A percentile compares a stretch with the other conserved stretches of the same genome.
These are phyloP conservation scores for Steinernema scapterisci DNA, from an alignment of 2,888 invertebrate genomes.

Conservation along the genomic window DNA sequence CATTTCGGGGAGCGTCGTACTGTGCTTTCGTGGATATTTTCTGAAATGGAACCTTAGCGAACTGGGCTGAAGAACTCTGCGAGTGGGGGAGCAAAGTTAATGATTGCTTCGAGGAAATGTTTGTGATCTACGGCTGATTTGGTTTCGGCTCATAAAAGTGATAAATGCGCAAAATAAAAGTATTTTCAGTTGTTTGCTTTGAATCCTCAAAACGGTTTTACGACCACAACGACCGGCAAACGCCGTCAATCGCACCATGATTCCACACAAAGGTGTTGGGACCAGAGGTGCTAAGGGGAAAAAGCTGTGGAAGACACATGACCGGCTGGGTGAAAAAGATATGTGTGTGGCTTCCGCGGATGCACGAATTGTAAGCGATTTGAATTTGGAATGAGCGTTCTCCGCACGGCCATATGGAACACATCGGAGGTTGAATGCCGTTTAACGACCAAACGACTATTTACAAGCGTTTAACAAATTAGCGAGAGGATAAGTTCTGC, in stretches of 20 bases:
- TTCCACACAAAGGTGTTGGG: too few species aligned
- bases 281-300: too few species aligned
- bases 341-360: too few species aligned
- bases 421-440: background rate
- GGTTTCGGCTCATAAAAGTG: too few species aligned
- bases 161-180: background rate
- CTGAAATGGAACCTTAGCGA: background rate
- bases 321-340: too few species aligned
- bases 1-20: slow-evolving; percentile 3
- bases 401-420: slow-evolving; percentile 4
- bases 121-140: too few species aligned
- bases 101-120: too few species aligned
- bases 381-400: too few species aligned
- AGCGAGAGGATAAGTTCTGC: background rate
- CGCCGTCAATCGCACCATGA: background rate
- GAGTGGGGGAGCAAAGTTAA: too few species aligned
- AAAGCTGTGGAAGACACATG: too few species aligned
- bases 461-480: slow-evolving; percentile 8
- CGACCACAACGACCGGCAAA: slow-evolving; percentile 8
- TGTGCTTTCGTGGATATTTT: slow-evolving; percentile 6
- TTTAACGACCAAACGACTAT: background rate
- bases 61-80: too few species aligned
- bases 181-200: slow-evolving; percentile 8
- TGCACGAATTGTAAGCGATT: too few species aligned
- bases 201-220: slow-evolving; percentile 4